Percentiles rank a stretch among this genome's conserved stretches.
phyloP scores from a whole-genome alignment of 2,888 invertebrate species.

The Mythimna loreyi region DNA sequence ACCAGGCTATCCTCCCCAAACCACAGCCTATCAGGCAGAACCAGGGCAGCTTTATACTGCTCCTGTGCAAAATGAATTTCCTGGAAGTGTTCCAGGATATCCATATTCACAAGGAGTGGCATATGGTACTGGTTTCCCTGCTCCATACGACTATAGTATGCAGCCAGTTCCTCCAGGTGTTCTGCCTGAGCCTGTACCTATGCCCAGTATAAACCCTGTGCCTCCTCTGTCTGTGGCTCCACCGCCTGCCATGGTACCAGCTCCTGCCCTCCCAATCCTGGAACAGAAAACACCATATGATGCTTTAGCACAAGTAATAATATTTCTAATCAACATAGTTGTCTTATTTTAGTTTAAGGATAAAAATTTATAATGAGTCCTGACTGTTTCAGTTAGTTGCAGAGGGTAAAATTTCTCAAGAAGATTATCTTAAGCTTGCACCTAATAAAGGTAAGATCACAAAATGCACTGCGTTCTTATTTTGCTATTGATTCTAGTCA shows the following conservation, averaged over 20 bases:
- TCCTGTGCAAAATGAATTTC: constrained; percentile 51
- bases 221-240: constrained; percentile 64
- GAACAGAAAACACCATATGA: constrained; percentile 76
- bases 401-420: constrained; percentile 86
- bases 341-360: constrained; percentile 28
- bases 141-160: constrained; percentile 73
- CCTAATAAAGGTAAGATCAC: constrained; percentile 83
- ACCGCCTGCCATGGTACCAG: constrained; percentile 67
- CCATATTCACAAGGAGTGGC: constrained; percentile 61
- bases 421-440: constrained; percentile 86
- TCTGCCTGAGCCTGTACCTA: constrained; percentile 59
- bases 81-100: constrained; percentile 54
- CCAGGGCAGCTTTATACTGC: constrained; percentile 40
- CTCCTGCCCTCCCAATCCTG: constrained; percentile 48
- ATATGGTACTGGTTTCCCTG: constrained; percentile 70
- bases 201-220: constrained; percentile 62
- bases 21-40: constrained; percentile 50
- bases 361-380: constrained; percentile 37
- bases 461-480: constrained; percentile 16
- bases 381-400: constrained; percentile 87
- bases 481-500: constrained; percentile 6
- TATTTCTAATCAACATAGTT: constrained; percentile 37
- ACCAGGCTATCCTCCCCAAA: constrained; percentile 35
- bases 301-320: constrained; percentile 87
- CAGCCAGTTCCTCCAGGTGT: constrained; percentile 56